These are phyloP conservation scores for Ylistrum balloti DNA, from an alignment of 1,140 invertebrate genomes.

Conservation along the genomic window DNA sequence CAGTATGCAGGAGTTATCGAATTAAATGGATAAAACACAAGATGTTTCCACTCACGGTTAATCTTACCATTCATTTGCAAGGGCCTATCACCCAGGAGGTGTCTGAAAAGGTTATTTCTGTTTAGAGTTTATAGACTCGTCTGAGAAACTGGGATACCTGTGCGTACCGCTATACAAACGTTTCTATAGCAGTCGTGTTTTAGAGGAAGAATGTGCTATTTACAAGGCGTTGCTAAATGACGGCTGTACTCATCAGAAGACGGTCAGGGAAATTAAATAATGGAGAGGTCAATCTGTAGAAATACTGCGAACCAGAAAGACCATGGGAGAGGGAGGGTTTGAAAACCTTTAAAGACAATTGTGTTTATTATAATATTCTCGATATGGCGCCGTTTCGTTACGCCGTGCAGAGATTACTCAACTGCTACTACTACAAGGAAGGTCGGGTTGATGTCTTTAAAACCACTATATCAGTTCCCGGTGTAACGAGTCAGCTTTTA, in stretches of 20 bases:
- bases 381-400: constrained; percentile 55
- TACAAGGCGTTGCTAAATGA: not conserved
- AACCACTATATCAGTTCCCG: constrained; percentile 52
- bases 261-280: constrained; percentile 51
- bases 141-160: constrained; percentile 47
- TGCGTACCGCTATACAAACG: constrained; percentile 42
- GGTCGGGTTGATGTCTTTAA: constrained; percentile 64
- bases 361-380: constrained; percentile 61
- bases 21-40: too few species aligned
- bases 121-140: constrained; percentile 50
- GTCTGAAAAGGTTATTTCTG: constrained; percentile 58
- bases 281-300: not conserved
- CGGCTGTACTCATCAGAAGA: constrained; percentile 31
- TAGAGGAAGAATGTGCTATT: constrained; percentile 29
- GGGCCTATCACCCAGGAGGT: constrained; percentile 53
- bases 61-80: constrained; percentile 55
- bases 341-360: constrained; percentile 59
- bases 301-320: constrained; percentile 44
- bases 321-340: constrained; percentile 56
- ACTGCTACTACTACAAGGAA: constrained; percentile 44
- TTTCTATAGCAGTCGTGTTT: constrained; percentile 52
- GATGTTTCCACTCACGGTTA: too few species aligned
- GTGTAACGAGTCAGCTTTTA: constrained; percentile 53
- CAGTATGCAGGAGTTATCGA: too few species aligned
- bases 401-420: constrained; percentile 49